Evolutionary conservation across 2,797 vertebrate species (phyloP), one percentile per base, ranked within the genome.

Genomic region (Cynodonichthys magdalenae): DNA sequence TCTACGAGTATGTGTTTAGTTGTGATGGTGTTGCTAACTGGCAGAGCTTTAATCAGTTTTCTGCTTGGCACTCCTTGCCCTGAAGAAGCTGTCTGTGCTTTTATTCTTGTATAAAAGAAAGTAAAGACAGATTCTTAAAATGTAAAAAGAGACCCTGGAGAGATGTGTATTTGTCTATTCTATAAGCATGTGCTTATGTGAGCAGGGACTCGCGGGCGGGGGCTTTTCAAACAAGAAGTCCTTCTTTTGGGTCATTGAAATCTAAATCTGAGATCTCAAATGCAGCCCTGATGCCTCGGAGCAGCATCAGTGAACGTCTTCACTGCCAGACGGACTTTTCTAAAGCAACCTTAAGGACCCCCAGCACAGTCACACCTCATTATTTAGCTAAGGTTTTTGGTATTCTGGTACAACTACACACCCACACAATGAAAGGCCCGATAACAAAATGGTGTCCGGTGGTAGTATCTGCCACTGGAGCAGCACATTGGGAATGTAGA

Each of bases 231-330:
- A 53, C 53, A 51, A 41, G 53, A 63, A 68, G 44, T 34, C 71
- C 87, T 75, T 67, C 69, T 72, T 68, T 49, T 59, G 49, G 64
- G 61, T 42, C 69, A 69, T 53, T 86, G 84, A 87, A 90, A 91
- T 63, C 59, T 59, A 77, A 91, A 24, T 24, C 24, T 81, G 63
- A 86, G 69, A 73, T 64, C 39, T 57, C 58, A 69, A 55, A 72
- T 61, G 59, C 46, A 74, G 67, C 63, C 64, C 54, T 1, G 7
- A 68, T 80, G 80, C 73, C 75, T 75, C 71, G 72, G 50, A 87
- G 84, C 79, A 69, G 59, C 71, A 63, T 74, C 42, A 1, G 49
- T 18, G 20, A 50, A 11, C 53, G 4, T 73, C 59, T 70, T 42
- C 69, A 69, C 29, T 56, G 50, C 61, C 66, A 76, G 72, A 74